Evolutionary conservation across 2,113 vertebrate species (phyloP).

Genomic region (Marcusenius ussheri): DNA sequence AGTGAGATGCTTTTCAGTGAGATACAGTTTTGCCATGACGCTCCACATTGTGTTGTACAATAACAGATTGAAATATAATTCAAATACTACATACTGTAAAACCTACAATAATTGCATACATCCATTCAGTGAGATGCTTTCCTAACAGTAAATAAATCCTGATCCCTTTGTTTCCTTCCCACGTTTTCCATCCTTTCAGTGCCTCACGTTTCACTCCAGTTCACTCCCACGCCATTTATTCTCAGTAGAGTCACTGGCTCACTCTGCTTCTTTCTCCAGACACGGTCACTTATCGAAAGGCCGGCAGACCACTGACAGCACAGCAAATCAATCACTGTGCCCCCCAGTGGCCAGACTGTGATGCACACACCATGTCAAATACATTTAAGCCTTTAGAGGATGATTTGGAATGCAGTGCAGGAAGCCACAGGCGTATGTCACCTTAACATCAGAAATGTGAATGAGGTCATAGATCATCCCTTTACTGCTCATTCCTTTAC

Average conservation of each 20-base stretch:
- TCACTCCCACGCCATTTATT: not conserved
- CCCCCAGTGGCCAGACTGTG: not conserved
- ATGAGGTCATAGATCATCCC: not conserved
- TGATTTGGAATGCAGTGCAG: not conserved
- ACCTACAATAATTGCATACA: not conserved
- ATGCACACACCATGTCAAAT: not conserved
- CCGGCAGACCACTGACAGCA: not conserved
- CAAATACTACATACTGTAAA: not conserved
- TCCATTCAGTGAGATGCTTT: not conserved
- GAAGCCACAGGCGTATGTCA: not conserved
- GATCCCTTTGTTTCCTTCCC: not conserved
- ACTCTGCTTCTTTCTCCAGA: not conserved
- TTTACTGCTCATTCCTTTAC: not conserved
- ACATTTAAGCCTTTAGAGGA: not conserved
- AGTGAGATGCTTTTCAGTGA: too few species aligned
- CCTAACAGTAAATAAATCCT: not conserved
- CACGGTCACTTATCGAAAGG: not conserved
- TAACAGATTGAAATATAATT: not conserved
- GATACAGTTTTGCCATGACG: not conserved
- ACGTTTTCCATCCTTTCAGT: not conserved
- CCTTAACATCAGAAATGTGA: not conserved
- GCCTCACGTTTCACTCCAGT: not conserved
- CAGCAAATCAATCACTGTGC: not conserved
- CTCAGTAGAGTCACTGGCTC: not conserved
- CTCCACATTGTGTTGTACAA: not conserved